Evolutionary conservation across 2,888 invertebrate genomes (phyloP).

Genomic region (Ochropleura leucogaster): DNA sequence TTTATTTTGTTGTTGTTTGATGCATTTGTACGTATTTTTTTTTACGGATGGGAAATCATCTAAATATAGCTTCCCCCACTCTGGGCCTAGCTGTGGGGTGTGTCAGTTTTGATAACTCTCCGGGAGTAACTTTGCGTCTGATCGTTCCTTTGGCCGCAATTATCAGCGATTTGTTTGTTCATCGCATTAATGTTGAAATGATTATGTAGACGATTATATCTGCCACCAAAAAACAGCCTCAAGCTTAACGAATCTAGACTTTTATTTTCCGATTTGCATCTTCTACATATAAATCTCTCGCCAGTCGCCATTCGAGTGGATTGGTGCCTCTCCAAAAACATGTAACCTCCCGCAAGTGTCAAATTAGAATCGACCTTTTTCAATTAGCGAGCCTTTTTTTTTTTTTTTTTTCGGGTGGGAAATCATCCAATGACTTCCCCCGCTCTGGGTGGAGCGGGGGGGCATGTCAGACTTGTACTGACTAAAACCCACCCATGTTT

Average conservation of each 20-base stretch:
- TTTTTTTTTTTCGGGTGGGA: too few relatives aligned
- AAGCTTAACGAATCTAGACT: background rate
- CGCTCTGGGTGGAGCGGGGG: too few relatives aligned
- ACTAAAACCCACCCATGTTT: too few relatives aligned
- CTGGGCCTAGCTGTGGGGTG: too few relatives aligned
- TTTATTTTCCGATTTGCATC: background rate
- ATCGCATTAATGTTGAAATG: constrained; percentile 2
- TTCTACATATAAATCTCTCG: background rate
- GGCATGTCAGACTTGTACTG: too few relatives aligned
- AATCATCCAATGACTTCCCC: too few relatives aligned
- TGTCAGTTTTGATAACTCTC: background rate
- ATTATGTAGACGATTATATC: background rate
- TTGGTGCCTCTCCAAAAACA: constrained; percentile 3
- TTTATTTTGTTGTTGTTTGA: constrained; percentile 35
- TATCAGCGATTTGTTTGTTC: background rate
- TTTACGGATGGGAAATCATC: too few relatives aligned
- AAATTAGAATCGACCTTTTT: constrained; percentile 18
- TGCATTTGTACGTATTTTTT: constrained; percentile 4
- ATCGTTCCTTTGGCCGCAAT: background rate
- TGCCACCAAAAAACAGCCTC: background rate
- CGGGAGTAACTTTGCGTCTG: background rate
- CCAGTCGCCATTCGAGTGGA: background rate
- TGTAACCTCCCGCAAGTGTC: background rate
- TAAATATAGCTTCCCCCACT: too few relatives aligned
- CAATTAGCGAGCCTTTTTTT: constrained; percentile 24